Conservation (phyloP, 2,113 vertebrate species). For the Salvelinus fontinalis region DNA sequence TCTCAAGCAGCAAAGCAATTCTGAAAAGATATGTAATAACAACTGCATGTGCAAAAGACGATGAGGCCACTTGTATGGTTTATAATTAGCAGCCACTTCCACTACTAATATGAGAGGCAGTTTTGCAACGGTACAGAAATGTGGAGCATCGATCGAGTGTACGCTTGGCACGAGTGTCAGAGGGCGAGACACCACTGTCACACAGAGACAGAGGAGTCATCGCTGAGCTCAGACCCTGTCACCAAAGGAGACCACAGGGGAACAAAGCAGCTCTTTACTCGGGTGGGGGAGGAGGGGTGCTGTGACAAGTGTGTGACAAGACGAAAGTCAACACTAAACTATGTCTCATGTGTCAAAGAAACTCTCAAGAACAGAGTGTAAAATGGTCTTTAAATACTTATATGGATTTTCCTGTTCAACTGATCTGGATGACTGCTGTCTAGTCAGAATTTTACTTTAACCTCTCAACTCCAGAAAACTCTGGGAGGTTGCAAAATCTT, state of each 20-base stretch:
- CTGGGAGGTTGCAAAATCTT: no score
- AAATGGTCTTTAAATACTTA: no score
- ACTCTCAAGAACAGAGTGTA: neutral
- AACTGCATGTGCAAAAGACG: neutral
- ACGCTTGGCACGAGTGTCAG: conserved; percentile 8
- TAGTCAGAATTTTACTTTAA: no score
- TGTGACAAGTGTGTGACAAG: neutral
- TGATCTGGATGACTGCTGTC: no score
- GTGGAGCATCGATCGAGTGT: conserved; percentile 14
- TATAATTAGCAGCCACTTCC: conserved; percentile 5
- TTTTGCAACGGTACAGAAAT: conserved; percentile 8
- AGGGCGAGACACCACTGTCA: conserved; percentile 20
- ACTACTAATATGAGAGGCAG: conserved; percentile 11
- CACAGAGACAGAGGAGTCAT: neutral
- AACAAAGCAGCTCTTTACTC: conserved; percentile 17
- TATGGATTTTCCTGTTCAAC: no score
- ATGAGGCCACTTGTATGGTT: neutral
- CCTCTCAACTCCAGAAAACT: no score
- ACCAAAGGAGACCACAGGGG: neutral
- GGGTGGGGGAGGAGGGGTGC: neutral
- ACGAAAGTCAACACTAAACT: neutral
- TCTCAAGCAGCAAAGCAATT: no score
- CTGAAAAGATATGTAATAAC: no score
- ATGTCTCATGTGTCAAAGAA: neutral
- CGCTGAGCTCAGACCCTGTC: neutral